Evolutionary conservation across 2,888 invertebrate genomes (phyloP), one percentile per base, ranked within the genome.

Genomic region (Teinopalpus imperialis): DNA sequence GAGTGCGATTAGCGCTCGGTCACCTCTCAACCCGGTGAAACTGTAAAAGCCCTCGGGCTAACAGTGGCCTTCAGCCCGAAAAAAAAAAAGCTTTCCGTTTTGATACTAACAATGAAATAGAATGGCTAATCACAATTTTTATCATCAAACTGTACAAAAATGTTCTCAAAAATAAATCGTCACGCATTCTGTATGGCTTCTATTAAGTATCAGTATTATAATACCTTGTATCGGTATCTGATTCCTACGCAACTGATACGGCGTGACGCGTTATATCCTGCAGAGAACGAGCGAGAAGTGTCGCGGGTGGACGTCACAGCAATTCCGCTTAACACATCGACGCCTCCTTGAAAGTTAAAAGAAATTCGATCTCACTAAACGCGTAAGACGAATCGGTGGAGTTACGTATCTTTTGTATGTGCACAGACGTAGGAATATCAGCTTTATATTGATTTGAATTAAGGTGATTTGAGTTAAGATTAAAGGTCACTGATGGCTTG

Each of bases 281-380:
- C 43, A 55, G 20, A 39, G 36, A 49, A 50, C 10, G 14, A 16
- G 43, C 23, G 43, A 29, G 36, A 43, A 29, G 9, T 41, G 31
- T 35, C 27, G 35, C 42, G 27, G 20, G 34, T 8, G 9, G 27
- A 21, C 51, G 56, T 53, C 55, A 49, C 43, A 48, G 43, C 39
- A 48, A 53, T 55, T 52, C 42, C 43, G 43, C 32, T 37, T 55
- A 20, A 54, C 59, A 55, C 60, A 49, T 63, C 61, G 58, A 55
- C 60, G 57, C 63, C 56, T 54, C 45, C 42, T 24, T 14, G 46
- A 54, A 54, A 53, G 51, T 49, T 48, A 20, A 12, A 51, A 43
- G 63, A 51, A 62, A 62, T 51, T 52, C 41, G 61, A 63, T 53
- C 52, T 51, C 13, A 9, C 18, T 27, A 20, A 34, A 32, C 16